phyloP scores from a whole-genome alignment of 2,113 vertebrate species.

The Nyctibius bracteatus region DNA sequence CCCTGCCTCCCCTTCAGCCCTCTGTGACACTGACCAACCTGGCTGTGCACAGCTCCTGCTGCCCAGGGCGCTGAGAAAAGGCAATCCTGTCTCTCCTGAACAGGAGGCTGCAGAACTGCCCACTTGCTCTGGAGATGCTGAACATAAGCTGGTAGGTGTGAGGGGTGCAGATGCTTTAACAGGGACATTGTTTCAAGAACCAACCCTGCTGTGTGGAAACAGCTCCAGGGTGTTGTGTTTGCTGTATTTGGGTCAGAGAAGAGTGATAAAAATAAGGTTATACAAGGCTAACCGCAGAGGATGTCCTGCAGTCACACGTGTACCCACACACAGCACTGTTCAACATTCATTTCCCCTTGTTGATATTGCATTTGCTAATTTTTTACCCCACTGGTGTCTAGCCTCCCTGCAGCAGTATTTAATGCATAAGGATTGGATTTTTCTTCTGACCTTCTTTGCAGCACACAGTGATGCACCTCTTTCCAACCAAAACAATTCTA shows the following conservation, averaged over 20 bases:
- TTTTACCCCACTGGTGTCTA: not conserved
- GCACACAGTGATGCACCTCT: not conserved
- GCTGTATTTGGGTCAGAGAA: slow-evolving; percentile 19
- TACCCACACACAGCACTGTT: not conserved
- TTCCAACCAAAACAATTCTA: no score
- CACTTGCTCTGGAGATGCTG: not conserved
- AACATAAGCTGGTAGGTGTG: not conserved
- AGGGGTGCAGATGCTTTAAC: not conserved
- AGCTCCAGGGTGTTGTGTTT: not conserved
- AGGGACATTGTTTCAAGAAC: not conserved
- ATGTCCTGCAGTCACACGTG: not conserved
- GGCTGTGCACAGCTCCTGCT: not conserved
- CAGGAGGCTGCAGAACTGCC: not conserved
- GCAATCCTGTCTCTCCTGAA: not conserved
- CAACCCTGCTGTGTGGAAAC: not conserved
- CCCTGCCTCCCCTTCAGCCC: not conserved
- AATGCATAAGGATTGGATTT: not conserved
- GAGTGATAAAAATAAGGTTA: slow-evolving; percentile 1
- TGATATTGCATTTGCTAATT: not conserved
- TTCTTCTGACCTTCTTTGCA: not conserved
- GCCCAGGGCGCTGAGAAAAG: not conserved
- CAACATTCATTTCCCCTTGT: not conserved
- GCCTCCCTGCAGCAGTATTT: not conserved
- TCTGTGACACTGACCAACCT: accelerated
- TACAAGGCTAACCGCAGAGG: not conserved